Percentiles rank a stretch among this genome's conserved stretches.
Conservation (phyloP, 1,140 invertebrate species). For the Bombyx mori region DNA sequence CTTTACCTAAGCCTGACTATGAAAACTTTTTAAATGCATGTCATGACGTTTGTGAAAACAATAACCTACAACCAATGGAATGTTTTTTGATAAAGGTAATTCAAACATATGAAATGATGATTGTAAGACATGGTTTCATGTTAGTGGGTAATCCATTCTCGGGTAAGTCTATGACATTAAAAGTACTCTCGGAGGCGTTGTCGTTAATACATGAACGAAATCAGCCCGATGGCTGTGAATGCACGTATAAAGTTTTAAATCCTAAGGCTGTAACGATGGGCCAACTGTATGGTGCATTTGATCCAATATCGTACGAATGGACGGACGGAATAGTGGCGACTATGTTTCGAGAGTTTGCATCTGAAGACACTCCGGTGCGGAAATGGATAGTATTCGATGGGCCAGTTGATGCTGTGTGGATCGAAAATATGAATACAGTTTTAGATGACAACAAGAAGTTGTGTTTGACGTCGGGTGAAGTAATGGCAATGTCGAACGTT, state of each 20-base stretch:
- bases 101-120: slow-evolving; percentile 93
- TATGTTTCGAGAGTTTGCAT: slow-evolving; percentile 80
- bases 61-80: slow-evolving; percentile 81
- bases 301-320: slow-evolving; percentile 93
- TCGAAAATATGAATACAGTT: slow-evolving; percentile 96
- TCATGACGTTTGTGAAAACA: slow-evolving; percentile 71
- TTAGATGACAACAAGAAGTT: slow-evolving; percentile 96
- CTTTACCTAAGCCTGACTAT: slow-evolving; percentile 83
- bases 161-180: slow-evolving; percentile 83
- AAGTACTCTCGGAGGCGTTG: slow-evolving; percentile 81
- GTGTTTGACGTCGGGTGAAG: slow-evolving; percentile 89
- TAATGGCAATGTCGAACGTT: slow-evolving; percentile 85
- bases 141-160: slow-evolving; percentile 91
- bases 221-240: slow-evolving; percentile 74
- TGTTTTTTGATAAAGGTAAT: slow-evolving; percentile 84
- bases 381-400: slow-evolving; percentile 94
- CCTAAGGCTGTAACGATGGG: slow-evolving; percentile 94
- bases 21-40: slow-evolving; percentile 73
- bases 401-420: slow-evolving; percentile 95
- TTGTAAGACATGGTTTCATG: slow-evolving; percentile 94
- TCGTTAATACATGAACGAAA: slow-evolving; percentile 75
- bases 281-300: slow-evolving; percentile 92
- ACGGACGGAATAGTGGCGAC: slow-evolving; percentile 87
- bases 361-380: slow-evolving; percentile 77
- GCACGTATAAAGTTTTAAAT: slow-evolving; percentile 84